Evolutionary conservation across 92 coral and sea anemone genomes (phyloP), one percentile per base, ranked within the genome.

Genomic region (Paragorgia papillata): DNA sequence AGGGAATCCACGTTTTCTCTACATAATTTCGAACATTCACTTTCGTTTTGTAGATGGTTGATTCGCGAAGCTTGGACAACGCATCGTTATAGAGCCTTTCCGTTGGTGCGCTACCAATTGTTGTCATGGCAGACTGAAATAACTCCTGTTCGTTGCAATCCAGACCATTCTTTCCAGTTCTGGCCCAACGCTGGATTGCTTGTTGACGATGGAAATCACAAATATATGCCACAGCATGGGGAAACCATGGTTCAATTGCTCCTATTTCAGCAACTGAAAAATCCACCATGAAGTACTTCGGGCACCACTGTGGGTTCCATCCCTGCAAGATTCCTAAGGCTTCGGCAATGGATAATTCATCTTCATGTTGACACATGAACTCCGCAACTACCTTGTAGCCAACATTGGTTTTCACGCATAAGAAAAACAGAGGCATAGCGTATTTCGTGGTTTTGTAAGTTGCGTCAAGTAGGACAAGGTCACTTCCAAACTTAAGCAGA

Each of bases 391-490:
- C 87, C 28, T 49, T 39, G 69, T 82, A 82, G 25, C 62, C 80
- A 0, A 86, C 90, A 62, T 77, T 81, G 35, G 89, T 75, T 56
- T 86, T 75, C 0, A 81, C 82, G 29, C 69, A 68, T 1, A 86
- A 70, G 56, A 86, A 76, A 29, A 82, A 86, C 20, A 86, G 54
- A 26, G 90, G 83, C 2, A 86, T 77, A 57, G 69, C 74, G 58
- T 71, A 86, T 82, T 73, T 62, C 74, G 83, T 85, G 21, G 86
- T 86, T 51, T 86, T 86, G 79, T 86, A 86, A 0, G 81, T 86
- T 24, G 90, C 89, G 35, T 85, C 89, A 26, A 85, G 80, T 0
- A 81, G 86, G 21, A 65, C 64, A 7, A 85, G 65, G 37, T 85
- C 83, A 59, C 81, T 81, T 29, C 89, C 86, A 40, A 60, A 85